phyloP scores from a whole-genome alignment of 2,888 invertebrate genomes.

The Ecdyonurus torrentis region DNA sequence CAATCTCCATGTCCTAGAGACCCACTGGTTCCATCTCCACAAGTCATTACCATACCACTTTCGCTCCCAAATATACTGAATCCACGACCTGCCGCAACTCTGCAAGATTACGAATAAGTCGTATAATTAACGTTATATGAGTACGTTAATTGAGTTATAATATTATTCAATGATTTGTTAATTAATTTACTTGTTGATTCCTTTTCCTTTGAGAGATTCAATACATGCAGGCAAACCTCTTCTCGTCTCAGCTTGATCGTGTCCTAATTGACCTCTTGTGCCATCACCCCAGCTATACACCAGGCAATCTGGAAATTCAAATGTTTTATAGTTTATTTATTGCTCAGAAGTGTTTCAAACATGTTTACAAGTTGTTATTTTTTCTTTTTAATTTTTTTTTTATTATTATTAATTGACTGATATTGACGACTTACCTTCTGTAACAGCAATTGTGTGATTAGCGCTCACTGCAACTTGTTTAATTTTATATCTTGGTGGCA shows the following conservation, averaged over 20 bases:
- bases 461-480: slow-evolving; percentile 35
- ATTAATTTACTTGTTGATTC: slow-evolving; percentile 31
- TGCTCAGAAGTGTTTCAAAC: too few relatives aligned
- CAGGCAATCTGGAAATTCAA: slow-evolving; percentile 32
- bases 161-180: neutral
- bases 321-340: too few relatives aligned
- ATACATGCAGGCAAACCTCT: slow-evolving; percentile 38
- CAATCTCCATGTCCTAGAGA: slow-evolving; percentile 47
- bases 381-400: too few relatives aligned
- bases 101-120: slow-evolving; percentile 17
- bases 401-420: too few relatives aligned
- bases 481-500: slow-evolving; percentile 36
- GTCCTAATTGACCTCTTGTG: slow-evolving; percentile 44
- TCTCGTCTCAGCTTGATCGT: slow-evolving; percentile 31
- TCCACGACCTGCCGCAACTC: slow-evolving; percentile 41
- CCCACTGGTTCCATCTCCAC: slow-evolving; percentile 43
- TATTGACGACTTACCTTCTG: slow-evolving; percentile 32
- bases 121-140: too few relatives aligned
- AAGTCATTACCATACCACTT: slow-evolving; percentile 47
- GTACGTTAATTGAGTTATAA: slow-evolving; percentile 1
- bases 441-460: slow-evolving; percentile 39
- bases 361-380: too few relatives aligned
- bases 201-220: slow-evolving; percentile 40
- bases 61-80: slow-evolving; percentile 51
- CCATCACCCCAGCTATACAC: slow-evolving; percentile 56